Base-by-base conservation (phyloP, 2,113 vertebrate genomes). In the Otocyon megalotis region DNA sequence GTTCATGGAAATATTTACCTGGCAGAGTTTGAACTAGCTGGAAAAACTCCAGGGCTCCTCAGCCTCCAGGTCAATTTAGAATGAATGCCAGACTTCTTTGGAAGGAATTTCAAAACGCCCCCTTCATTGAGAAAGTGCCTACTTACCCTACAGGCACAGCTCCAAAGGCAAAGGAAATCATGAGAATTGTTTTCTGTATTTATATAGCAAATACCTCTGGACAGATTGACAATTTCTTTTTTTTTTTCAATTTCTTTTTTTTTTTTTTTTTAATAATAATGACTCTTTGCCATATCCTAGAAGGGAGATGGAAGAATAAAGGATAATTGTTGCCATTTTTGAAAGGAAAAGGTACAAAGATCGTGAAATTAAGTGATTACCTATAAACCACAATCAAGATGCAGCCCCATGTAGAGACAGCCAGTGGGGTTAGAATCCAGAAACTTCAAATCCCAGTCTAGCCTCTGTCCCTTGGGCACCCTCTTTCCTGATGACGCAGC, bases 181-280 rank as follows among this genome's bases (percentile, higher is more conserved):
- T 13, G 62, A 94, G 63, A 67, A 60, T 6, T 5, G 11, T 79
- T 93, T 35, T 58, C 28, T 48, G 14, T 9, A 50, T 84, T 90
- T 93, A n/a, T 12, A 7, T 0, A 92, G 43, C 30, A 94, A 92
- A 80, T 16, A 65, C 30, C 72, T 88, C 63, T 69, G 54, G 37
- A 80, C 56, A 86, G 54, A 88, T 0, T 24, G n/a, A 54, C 28
- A 9, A 67, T 90, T 96, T 87, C 43, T 87, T 58, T 96, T 93
- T 86, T 53, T 81, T 88, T 77, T 43, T 43, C 43, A 43, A 43
- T 43, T 43, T 43, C 43, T 43, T 43, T 90, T 96, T 87, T 35
- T 87, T 58, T 58, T 93, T 86, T 50, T 53, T 81, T 88, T 77
- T 72, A 88, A 97, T 81, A 69, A 93, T 80, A 71, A 90, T 62